phyloP scores from a whole-genome alignment of 2,888 invertebrate species.

The Lasiommata megera region DNA sequence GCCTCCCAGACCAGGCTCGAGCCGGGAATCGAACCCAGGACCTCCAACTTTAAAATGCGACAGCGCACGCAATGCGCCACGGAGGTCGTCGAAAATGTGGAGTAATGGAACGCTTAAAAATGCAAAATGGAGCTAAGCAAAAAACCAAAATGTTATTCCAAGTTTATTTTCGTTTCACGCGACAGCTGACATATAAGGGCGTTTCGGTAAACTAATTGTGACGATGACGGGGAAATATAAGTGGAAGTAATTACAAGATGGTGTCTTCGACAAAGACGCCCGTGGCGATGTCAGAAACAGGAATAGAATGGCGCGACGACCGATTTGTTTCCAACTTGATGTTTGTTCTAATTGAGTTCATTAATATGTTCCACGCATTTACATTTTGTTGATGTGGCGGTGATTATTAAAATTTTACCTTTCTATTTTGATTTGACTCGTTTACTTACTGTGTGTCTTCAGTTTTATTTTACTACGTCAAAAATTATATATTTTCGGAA shows the following conservation, averaged over 20 bases:
- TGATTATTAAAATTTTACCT: background rate
- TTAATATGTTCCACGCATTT: slow-evolving; percentile 6
- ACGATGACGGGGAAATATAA: slow-evolving; percentile 57
- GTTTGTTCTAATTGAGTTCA: slow-evolving; percentile 33
- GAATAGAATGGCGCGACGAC: slow-evolving; percentile 64
- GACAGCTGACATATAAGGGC: slow-evolving; percentile 37
- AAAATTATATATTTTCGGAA: too few relatives aligned
- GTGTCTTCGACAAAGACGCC: slow-evolving; percentile 64
- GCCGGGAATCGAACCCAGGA: too few relatives aligned
- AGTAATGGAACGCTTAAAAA: background rate
- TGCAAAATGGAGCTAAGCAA: background rate
- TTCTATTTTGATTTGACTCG: background rate
- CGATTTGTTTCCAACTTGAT: slow-evolving; percentile 37
- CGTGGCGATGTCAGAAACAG: slow-evolving; percentile 66
- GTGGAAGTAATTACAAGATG: slow-evolving; percentile 68
- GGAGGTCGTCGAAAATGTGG: too few relatives aligned
- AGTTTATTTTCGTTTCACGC: slow-evolving; percentile 38
- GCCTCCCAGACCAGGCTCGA: too few relatives aligned
- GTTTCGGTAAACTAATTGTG: slow-evolving; percentile 43
- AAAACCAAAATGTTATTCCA: slow-evolving; percentile 16
- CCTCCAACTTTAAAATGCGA: too few relatives aligned
- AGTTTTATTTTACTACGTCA: too few relatives aligned
- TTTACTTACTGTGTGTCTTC: background rate
- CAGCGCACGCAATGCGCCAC: too few relatives aligned
- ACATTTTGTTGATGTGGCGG: background rate